phyloP scores from a whole-genome alignment of 1,140 invertebrate genomes.

The Tribolium madens region DNA sequence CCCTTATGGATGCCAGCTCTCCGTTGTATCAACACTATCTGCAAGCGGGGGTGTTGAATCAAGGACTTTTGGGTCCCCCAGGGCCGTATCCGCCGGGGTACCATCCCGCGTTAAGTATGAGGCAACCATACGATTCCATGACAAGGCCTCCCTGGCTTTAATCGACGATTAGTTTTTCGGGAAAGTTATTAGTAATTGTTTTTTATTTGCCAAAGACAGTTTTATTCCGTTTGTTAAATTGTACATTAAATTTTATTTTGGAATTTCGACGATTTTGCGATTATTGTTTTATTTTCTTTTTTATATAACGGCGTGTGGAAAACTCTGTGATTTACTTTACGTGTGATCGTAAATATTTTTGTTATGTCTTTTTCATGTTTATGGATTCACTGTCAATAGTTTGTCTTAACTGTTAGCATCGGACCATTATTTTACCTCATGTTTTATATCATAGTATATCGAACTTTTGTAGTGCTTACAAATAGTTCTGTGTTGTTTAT shows the following conservation, averaged over 20 bases:
- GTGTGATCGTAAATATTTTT: constrained; percentile 47
- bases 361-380: constrained; percentile 33
- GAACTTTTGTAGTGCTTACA: constrained; percentile 45
- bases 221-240: constrained; percentile 39
- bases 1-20: constrained; percentile 69
- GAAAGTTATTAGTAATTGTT: constrained; percentile 45
- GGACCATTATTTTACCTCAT: constrained; percentile 53
- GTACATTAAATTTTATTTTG: constrained; percentile 41
- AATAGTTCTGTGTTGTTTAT: constrained; percentile 41
- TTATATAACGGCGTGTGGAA: constrained; percentile 27
- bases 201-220: constrained; percentile 56
- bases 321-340: constrained; percentile 50
- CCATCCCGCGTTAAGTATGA: constrained; percentile 71
- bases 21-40: constrained; percentile 79
- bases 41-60: constrained; percentile 71
- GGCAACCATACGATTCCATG: constrained; percentile 76
- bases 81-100: constrained; percentile 74
- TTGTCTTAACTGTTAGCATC: constrained; percentile 23
- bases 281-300: constrained; percentile 20
- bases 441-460: constrained; percentile 36
- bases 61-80: constrained; percentile 69
- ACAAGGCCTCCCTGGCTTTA: constrained; percentile 65
- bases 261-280: constrained; percentile 28
- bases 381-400: constrained; percentile 28
- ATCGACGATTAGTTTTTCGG: constrained; percentile 15